These are phyloP conservation scores for Uropsilus gracilis DNA, from an alignment of 2,113 vertebrate species.

Conservation along the genomic window DNA sequence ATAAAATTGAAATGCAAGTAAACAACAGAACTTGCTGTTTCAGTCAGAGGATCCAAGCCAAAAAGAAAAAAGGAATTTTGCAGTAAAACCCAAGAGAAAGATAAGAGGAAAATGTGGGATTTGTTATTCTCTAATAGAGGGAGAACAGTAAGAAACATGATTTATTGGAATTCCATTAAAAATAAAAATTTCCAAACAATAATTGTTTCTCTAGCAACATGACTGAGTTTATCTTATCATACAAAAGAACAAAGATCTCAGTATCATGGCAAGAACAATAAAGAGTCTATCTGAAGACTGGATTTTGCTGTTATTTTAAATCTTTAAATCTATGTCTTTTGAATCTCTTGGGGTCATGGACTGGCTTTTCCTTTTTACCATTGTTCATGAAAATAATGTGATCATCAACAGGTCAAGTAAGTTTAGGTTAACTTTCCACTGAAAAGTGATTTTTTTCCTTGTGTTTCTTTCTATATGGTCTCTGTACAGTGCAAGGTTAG, in stretches of 20 bases:
- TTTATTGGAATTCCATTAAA: not conserved
- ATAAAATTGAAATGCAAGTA: not conserved
- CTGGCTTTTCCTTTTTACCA: not conserved
- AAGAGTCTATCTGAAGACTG: not conserved
- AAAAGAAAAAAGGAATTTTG: not conserved
- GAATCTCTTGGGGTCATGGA: not conserved
- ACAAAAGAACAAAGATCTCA: not conserved
- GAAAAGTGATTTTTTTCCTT: not conserved
- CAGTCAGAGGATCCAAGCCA: not conserved
- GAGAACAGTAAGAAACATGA: not conserved
- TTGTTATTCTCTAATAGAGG: not conserved
- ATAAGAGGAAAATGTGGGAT: not conserved
- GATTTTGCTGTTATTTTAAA: not conserved
- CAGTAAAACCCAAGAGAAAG: not conserved
- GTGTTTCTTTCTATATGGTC: not conserved
- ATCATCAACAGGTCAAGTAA: too few relatives aligned
- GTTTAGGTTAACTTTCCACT: not conserved
- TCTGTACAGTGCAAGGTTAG: not conserved
- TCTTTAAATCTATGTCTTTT: too few relatives aligned
- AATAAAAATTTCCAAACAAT: not conserved
- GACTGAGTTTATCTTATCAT: not conserved
- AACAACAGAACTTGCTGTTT: not conserved
- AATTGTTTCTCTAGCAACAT: not conserved
- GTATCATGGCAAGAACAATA: not conserved
- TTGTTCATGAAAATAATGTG: not conserved